Percentiles rank a stretch among this genome's conserved stretches.
Evolutionary conservation across 35 echinoderm and acorn worm genomes (phyloP).

Genomic region (Chiridota heheva): DNA sequence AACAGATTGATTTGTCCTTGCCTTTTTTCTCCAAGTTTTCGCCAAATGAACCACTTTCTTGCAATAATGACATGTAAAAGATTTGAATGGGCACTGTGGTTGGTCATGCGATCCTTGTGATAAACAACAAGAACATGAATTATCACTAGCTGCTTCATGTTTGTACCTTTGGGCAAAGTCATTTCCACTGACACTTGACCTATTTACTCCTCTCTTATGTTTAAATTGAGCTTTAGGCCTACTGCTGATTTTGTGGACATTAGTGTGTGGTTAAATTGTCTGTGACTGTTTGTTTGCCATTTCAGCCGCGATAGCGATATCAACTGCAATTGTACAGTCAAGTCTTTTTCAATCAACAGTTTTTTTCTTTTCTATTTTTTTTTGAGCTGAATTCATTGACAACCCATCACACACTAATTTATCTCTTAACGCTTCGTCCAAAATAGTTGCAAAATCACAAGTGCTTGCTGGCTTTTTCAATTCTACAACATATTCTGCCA

Average conservation of each 20-base stretch:
- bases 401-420: conserved; percentile 49
- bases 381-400: too few relatives aligned
- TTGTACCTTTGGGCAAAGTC: too few relatives aligned
- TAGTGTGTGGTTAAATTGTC: too few relatives aligned
- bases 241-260: too few relatives aligned
- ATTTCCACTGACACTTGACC: too few relatives aligned
- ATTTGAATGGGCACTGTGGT: conserved; percentile 23
- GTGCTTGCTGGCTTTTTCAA: conserved; percentile 21
- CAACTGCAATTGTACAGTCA: conserved; percentile 15
- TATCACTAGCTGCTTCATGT: neutral
- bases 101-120: neutral
- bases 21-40: conserved; percentile 15
- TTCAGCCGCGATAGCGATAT: conserved; percentile 38
- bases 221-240: too few relatives aligned
- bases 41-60: conserved; percentile 32
- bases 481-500: conserved; percentile 29
- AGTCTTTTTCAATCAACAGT: neutral
- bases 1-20: neutral
- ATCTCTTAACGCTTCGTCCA: conserved; percentile 38
- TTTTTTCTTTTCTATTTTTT: neutral
- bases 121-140: conserved; percentile 14
- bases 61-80: conserved; percentile 33
- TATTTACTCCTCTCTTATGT: too few relatives aligned
- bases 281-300: conserved; percentile 25
- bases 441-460: conserved; percentile 49